Evolutionary conservation across 2,113 vertebrate species (phyloP), one percentile per base, ranked within the genome.

Genomic region (Bufo bufo): DNA sequence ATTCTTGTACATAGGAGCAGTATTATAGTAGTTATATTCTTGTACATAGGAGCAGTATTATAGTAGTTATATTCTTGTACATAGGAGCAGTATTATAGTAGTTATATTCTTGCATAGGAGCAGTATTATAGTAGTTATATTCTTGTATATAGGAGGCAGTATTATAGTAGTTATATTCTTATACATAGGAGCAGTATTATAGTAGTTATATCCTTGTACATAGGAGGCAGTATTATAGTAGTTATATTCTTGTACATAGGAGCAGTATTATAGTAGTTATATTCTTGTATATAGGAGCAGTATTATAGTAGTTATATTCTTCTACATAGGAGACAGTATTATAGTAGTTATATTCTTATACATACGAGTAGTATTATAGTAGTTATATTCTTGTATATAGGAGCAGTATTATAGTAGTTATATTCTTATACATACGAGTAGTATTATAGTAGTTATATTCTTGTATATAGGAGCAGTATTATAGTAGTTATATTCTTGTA

Each of bases 161-260:
- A 71, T 71, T 71, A 71, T 71, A 71, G 66, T 71, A 71, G 66
- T 71, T 71, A 71, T 71, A 71, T 71, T 71, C 66, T 13, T 69
- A 1, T 33, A 33, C 33, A 33, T 33, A 33, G 33, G 1, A 33
- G 33, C 33, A 33, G 33, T 33, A 33, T 33, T 33, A 33, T 33
- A 33, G 33, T 33, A 33, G 33, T 33, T 33, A 33, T 33, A 33
- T 33, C 1, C 33, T 33, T 33, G 33, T 33, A 33, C 33, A 33
- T 33, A 33, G 33, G 33, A 33, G 33, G 33, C 33, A 33, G 65
- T 69, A 65, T 65, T 65, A 65, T 65, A 65, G 19, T 65, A 65
- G 63, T 65, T 65, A 65, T 65, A 65, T 65, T 65, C 63, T 61
- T 61, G 59, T 19, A 69, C 4, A 69, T 69, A 69, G 65, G n/a